phyloP scores from a whole-genome alignment of 2,113 vertebrate genomes.

The Neotoma lepida region DNA sequence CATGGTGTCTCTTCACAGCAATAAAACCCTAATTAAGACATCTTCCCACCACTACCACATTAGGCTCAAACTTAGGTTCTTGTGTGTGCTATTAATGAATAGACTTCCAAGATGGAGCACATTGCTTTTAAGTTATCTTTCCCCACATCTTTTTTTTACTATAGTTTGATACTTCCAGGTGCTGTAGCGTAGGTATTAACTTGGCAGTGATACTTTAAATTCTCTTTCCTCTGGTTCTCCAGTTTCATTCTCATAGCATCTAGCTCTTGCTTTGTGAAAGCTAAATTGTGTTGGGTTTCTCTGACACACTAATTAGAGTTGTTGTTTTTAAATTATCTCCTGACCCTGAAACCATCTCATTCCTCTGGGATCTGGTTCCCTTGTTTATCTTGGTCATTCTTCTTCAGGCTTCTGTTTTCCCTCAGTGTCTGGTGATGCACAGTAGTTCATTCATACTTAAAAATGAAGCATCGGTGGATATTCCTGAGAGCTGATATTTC shows the following conservation, averaged over 20 bases:
- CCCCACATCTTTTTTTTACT: background rate
- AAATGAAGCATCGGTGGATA: background rate
- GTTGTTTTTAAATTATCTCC: slow-evolving; percentile 62
- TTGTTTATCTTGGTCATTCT: slow-evolving; percentile 74
- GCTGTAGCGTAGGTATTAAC: background rate
- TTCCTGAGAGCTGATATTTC: background rate
- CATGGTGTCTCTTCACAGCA: background rate
- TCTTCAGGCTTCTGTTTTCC: slow-evolving; percentile 59
- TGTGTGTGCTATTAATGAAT: background rate
- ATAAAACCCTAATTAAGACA: background rate
- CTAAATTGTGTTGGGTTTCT: slow-evolving; percentile 27
- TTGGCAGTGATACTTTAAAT: slow-evolving; percentile 22
- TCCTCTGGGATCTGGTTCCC: slow-evolving; percentile 58
- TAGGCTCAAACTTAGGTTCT: background rate
- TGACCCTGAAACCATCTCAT: slow-evolving; percentile 54
- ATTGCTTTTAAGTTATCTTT: background rate
- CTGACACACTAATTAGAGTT: slow-evolving; percentile 59
- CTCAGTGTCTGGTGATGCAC: slow-evolving; percentile 2
- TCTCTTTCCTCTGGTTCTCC: slow-evolving; percentile 6
- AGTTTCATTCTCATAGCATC: slow-evolving; percentile 24
- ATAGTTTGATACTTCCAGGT: background rate
- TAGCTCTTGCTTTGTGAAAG: slow-evolving; percentile 42
- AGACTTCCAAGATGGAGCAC: background rate
- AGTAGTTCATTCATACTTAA: slow-evolving; percentile 14
- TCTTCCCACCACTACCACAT: background rate